phyloP scores from a whole-genome alignment of 2,797 vertebrate species.

The Neopelma chrysocephalum region DNA sequence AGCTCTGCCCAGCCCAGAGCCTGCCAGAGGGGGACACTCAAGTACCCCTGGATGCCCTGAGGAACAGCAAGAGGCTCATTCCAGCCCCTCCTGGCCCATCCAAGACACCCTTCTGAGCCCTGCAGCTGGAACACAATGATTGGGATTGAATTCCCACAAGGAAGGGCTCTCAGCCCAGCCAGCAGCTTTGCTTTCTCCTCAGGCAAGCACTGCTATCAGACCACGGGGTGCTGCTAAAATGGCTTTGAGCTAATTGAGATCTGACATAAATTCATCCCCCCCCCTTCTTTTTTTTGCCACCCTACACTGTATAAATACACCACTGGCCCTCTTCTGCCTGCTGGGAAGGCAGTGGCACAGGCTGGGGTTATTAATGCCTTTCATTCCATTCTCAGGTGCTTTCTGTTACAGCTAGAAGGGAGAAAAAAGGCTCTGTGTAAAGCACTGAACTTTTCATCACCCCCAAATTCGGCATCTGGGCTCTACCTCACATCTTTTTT shows the following conservation, averaged over 20 bases:
- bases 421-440: background rate
- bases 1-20: background rate
- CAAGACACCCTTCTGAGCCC: background rate
- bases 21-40: background rate
- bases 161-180: background rate
- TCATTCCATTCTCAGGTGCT: background rate
- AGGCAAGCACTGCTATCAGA: background rate
- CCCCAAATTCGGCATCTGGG: background rate
- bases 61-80: background rate
- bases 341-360: background rate
- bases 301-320: background rate
- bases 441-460: background rate
- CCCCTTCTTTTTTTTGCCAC: background rate
- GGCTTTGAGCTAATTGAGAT: background rate
- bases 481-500: background rate
- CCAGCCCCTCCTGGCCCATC: background rate
- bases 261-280: background rate
- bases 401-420: background rate
- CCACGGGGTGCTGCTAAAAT: background rate
- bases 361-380: background rate
- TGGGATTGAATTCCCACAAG: background rate
- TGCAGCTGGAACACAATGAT: background rate
- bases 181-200: background rate
- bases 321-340: background rate
- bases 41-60: background rate